phyloP scores from a whole-genome alignment of 1,140 invertebrate genomes.

The Chrysopa pallens region DNA sequence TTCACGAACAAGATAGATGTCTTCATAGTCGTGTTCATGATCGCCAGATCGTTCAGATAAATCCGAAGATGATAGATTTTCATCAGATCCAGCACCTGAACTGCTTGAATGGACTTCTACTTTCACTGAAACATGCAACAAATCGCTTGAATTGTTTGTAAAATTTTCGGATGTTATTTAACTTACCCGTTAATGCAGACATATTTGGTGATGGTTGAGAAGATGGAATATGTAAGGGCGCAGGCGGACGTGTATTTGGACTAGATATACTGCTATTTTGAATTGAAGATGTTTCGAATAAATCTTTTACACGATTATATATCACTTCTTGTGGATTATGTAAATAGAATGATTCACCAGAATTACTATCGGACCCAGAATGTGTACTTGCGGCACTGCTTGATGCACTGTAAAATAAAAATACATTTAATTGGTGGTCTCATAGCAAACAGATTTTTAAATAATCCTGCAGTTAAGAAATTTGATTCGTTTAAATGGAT shows the following conservation, averaged over 20 bases:
- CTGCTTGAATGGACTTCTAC: slow-evolving; percentile 44
- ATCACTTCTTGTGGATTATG: slow-evolving; percentile 60
- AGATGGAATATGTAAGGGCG: slow-evolving; percentile 5
- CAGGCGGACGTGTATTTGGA: slow-evolving; percentile 6
- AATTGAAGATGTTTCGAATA: slow-evolving; percentile 36
- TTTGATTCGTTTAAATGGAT: no score
- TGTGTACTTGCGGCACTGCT: slow-evolving; percentile 12
- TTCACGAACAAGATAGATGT: slow-evolving; percentile 47
- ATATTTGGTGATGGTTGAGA: slow-evolving; percentile 3
- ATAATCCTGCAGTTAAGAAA: no score
- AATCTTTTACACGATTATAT: slow-evolving; percentile 57
- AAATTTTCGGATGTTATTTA: no score
- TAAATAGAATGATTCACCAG: slow-evolving; percentile 60
- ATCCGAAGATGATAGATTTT: slow-evolving; percentile 34
- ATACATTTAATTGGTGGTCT: no score
- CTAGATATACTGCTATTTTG: neutral
- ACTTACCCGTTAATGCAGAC: slow-evolving; percentile 19
- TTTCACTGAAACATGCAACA: slow-evolving; percentile 28
- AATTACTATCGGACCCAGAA: slow-evolving; percentile 11
- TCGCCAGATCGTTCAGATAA: slow-evolving; percentile 25
- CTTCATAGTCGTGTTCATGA: slow-evolving; percentile 53
- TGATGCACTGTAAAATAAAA: slow-evolving; percentile 8
- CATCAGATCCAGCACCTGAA: slow-evolving; percentile 35
- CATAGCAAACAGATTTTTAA: no score
- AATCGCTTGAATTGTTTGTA: neutral